Conservation (phyloP, 2,113 vertebrate species). For the Aphelocoma coerulescens region DNA sequence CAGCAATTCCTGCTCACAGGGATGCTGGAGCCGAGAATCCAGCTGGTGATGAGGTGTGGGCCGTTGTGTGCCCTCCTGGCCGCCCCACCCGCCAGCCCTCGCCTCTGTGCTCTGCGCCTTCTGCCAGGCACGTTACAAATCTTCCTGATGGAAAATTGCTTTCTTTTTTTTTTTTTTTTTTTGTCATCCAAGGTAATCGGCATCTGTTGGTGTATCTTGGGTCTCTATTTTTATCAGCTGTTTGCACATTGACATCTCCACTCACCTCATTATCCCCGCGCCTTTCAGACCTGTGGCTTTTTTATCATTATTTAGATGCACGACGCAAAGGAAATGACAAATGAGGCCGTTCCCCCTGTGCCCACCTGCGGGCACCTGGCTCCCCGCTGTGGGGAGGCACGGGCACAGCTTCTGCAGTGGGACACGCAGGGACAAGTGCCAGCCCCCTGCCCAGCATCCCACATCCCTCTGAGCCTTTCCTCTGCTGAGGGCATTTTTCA, state of each 20-base stretch:
- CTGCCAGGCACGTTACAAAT: not conserved
- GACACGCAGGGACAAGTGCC: not conserved
- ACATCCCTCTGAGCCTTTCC: not conserved
- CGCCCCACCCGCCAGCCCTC: not conserved
- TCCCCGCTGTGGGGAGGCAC: not conserved
- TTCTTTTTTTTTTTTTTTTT: not conserved
- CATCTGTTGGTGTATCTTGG: not conserved
- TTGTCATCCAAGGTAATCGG: not conserved
- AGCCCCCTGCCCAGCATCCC: not conserved
- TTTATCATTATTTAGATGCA: not conserved
- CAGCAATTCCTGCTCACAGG: not conserved
- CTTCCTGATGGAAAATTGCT: not conserved
- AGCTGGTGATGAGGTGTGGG: not conserved
- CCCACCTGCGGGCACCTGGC: not conserved
- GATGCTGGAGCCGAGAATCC: not conserved
- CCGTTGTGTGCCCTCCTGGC: rapidly evolving
- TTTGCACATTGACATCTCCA: not conserved
- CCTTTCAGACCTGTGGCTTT: not conserved
- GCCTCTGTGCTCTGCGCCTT: not conserved
- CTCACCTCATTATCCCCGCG: not conserved
- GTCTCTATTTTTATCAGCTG: not conserved
- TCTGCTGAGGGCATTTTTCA: not conserved
- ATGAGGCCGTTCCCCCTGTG: not conserved
- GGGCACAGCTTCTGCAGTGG: not conserved
- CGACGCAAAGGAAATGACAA: not conserved